phyloP scores from a whole-genome alignment of 2,113 vertebrate genomes.

The Tiliqua scincoides region DNA sequence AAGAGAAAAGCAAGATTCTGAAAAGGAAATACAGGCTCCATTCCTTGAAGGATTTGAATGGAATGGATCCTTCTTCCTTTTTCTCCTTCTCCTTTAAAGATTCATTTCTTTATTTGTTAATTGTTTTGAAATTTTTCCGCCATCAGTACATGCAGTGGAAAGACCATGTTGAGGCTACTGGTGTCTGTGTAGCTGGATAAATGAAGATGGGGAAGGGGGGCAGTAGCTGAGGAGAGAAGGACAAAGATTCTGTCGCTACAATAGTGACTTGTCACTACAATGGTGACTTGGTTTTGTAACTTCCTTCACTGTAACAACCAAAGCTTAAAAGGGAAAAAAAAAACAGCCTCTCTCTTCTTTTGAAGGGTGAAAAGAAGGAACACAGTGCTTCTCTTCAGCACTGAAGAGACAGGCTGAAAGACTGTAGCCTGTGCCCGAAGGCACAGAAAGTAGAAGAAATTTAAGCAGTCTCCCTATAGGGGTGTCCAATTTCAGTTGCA shows the following conservation, averaged over 20 bases:
- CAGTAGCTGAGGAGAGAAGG: not conserved
- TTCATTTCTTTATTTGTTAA: not conserved
- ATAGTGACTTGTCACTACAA: not conserved
- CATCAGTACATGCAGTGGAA: not conserved
- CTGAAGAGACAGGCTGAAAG: not conserved
- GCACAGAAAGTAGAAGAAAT: not conserved
- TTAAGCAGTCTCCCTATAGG: not conserved
- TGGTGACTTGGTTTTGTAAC: not conserved
- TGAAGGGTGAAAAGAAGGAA: not conserved
- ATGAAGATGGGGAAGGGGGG: not conserved
- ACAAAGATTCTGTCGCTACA: slow-evolving; percentile 1
- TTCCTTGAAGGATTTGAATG: not conserved
- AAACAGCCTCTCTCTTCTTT: not conserved
- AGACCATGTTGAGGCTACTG: not conserved
- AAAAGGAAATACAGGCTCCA: not conserved
- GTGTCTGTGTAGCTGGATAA: not conserved
- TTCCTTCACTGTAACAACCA: not conserved
- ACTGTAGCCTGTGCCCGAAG: not conserved
- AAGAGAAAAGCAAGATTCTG: not conserved
- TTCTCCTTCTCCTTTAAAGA: not conserved
- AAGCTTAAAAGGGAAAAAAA: not conserved
- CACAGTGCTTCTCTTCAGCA: not conserved
- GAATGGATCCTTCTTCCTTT: not conserved
- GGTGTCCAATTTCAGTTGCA: not conserved
- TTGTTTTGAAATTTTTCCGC: not conserved